Conservation (phyloP, 2,113 vertebrate species). For the Brachionichthys hirsutus region DNA sequence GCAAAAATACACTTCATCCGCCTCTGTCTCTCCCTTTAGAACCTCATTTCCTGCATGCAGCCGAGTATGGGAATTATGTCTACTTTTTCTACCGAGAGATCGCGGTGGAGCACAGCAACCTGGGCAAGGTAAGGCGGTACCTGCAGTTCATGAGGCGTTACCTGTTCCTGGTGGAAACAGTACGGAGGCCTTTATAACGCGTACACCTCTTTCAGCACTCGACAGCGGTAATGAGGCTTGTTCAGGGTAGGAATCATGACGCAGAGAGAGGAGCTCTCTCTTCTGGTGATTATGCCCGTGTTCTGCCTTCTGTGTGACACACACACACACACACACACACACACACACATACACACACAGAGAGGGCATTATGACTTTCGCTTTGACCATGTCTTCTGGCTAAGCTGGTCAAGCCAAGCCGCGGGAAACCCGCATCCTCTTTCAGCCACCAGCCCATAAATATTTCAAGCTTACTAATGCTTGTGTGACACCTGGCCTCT, state of each 20-base stretch:
- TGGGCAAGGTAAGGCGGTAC: constrained; percentile 87
- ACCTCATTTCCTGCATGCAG: constrained; percentile 97
- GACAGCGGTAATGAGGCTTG: constrained; percentile 31
- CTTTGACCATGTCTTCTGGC: constrained; percentile 51
- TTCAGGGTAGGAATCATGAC: constrained; percentile 56
- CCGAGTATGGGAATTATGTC: constrained; percentile 95
- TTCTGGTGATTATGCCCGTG: constrained; percentile 9
- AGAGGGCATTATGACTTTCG: constrained; percentile 40
- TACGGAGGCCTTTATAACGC: constrained; percentile 15
- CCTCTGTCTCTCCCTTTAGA: constrained; percentile 81
- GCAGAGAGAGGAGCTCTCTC: constrained; percentile 54
- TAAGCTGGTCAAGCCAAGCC: constrained; percentile 46
- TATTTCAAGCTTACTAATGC: constrained; percentile 82
- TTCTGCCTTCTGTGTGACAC: constrained; percentile 12
- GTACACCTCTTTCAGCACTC: constrained; percentile 24
- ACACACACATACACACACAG: constrained; percentile 47
- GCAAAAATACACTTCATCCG: constrained; percentile 69
- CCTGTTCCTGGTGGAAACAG: constrained; percentile 22
- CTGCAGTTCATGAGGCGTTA: constrained; percentile 27
- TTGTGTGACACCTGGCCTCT: constrained; percentile 77
- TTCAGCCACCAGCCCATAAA: constrained; percentile 78
- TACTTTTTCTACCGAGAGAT: constrained; percentile 99
- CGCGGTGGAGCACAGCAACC: constrained; percentile 94
- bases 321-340: constrained; percentile 12
- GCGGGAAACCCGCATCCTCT: constrained; percentile 64